Conservation (phyloP, 1,140 invertebrate species). For the Varroa destructor region DNA sequence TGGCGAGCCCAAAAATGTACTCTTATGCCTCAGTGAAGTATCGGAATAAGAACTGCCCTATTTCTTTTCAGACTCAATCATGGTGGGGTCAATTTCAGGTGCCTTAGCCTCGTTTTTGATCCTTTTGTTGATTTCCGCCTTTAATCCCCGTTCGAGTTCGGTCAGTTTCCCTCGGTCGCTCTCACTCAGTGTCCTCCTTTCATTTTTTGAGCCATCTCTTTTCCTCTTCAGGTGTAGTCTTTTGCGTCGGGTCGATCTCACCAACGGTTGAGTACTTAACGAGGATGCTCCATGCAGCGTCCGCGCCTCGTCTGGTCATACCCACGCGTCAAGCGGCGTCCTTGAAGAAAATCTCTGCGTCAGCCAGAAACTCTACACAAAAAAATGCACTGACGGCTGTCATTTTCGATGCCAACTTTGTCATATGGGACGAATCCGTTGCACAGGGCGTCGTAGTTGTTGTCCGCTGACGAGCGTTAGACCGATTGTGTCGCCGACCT, state of each 20-base stretch:
- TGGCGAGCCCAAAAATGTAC: too few relatives aligned
- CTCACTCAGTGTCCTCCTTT: conserved; percentile 12
- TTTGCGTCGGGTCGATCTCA: not conserved
- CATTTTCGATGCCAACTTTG: too few relatives aligned
- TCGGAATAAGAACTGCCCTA: too few relatives aligned
- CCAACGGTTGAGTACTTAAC: conserved; percentile 20
- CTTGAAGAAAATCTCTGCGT: conserved; percentile 19
- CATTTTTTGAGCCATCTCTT: conserved; percentile 5
- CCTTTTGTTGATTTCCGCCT: conserved; percentile 17
- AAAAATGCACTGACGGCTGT: too few relatives aligned
- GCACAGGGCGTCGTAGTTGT: too few relatives aligned
- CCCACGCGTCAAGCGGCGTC: not conserved
- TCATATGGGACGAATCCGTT: too few relatives aligned
- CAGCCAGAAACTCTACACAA: not conserved
- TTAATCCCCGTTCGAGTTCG: conserved; percentile 13
- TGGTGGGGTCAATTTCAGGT: too few relatives aligned
- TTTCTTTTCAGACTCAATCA: too few relatives aligned
- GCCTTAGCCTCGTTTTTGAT: not conserved
- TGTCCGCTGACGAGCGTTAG: too few relatives aligned
- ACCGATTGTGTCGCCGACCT: too few relatives aligned
- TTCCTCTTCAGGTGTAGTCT: conserved; percentile 8
- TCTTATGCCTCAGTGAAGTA: too few relatives aligned
- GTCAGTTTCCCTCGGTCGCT: not conserved
- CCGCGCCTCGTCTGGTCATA: conserved; percentile 5
- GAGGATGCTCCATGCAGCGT: conserved; percentile 22